Percentiles rank a stretch among this genome's conserved stretches.
Conservation (phyloP, 2,888 invertebrate genomes). For the Vandiemenella viatica region DNA sequence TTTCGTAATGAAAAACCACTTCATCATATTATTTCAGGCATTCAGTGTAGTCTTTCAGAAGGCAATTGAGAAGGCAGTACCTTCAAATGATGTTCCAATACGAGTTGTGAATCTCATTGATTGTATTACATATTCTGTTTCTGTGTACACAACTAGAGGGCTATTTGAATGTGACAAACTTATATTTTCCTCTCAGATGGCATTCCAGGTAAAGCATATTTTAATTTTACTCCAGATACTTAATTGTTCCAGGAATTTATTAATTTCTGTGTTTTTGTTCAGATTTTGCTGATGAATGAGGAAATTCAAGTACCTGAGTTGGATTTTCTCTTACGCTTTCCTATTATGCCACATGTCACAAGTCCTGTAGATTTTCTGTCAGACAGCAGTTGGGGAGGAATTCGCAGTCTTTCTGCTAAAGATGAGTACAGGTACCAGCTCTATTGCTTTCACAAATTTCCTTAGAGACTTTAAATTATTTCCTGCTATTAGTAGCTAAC, state of each 20-base stretch:
- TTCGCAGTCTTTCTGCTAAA: slow-evolving; percentile 74
- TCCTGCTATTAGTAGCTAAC: too few species aligned
- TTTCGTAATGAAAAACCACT: too few species aligned
- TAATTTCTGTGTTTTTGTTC: slow-evolving; percentile 15
- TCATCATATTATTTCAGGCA: slow-evolving; percentile 63
- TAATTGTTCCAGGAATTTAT: neutral
- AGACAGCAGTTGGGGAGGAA: slow-evolving; percentile 87
- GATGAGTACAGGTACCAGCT: slow-evolving; percentile 70
- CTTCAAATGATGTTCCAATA: slow-evolving; percentile 57
- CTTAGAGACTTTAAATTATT: too few species aligned
- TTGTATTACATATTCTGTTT: slow-evolving; percentile 86
- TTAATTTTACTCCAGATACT: neutral
- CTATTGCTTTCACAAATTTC: too few species aligned
- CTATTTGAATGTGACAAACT: slow-evolving; percentile 93
- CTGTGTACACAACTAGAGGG: slow-evolving; percentile 85
- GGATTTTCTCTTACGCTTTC: slow-evolving; percentile 85
- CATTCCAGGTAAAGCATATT: slow-evolving; percentile 56
- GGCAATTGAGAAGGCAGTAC: slow-evolving; percentile 78
- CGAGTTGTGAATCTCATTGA: slow-evolving; percentile 84
- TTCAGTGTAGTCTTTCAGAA: slow-evolving; percentile 97
- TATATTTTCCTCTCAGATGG: slow-evolving; percentile 91
- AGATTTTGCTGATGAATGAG: slow-evolving; percentile 76
- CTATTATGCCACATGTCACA: slow-evolving; percentile 79
- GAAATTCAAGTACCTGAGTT: slow-evolving; percentile 73
- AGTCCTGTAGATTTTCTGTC: slow-evolving; percentile 91